These are phyloP conservation scores for Glyphotaelius pellucidus DNA, from an alignment of 2,888 invertebrate species.

Conservation along the genomic window DNA sequence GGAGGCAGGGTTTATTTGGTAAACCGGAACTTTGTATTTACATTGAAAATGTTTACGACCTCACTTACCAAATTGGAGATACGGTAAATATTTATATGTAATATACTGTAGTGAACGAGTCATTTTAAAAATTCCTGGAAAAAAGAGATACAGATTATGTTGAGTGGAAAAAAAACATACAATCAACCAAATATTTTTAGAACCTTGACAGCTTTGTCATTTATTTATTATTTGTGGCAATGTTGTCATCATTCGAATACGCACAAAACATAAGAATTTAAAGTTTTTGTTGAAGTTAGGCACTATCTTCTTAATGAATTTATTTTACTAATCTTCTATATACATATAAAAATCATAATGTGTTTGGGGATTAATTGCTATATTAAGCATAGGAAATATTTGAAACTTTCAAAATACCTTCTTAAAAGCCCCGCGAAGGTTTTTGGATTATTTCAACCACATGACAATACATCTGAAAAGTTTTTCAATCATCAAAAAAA, in stretches of 20 bases:
- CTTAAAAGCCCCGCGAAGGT: too few relatives aligned
- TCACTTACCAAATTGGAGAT: constrained; percentile 33
- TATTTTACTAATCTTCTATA: too few relatives aligned
- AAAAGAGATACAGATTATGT: background rate
- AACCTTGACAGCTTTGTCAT: background rate
- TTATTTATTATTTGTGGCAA: background rate
- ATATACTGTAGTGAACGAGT: background rate
- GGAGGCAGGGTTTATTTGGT: constrained; percentile 23
- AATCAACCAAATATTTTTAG: background rate
- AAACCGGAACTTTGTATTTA: constrained; percentile 37
- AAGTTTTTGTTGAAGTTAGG: background rate
- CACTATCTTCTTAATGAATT: background rate
- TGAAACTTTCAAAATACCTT: too few relatives aligned
- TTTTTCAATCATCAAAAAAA: too few relatives aligned
- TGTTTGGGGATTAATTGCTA: too few relatives aligned
- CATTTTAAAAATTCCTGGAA: constrained; percentile 5
- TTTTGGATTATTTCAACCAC: too few relatives aligned
- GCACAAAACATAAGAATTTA: background rate
- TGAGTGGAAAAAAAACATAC: background rate
- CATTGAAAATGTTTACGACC: constrained; percentile 33
- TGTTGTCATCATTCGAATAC: background rate
- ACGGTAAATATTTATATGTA: constrained; percentile 26
- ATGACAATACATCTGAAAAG: too few relatives aligned
- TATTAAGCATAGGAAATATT: too few relatives aligned
- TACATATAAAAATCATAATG: too few relatives aligned